These are phyloP conservation scores for Tanytarsus gracilentus DNA, from an alignment of 2,888 invertebrate genomes.

Conservation along the genomic window DNA sequence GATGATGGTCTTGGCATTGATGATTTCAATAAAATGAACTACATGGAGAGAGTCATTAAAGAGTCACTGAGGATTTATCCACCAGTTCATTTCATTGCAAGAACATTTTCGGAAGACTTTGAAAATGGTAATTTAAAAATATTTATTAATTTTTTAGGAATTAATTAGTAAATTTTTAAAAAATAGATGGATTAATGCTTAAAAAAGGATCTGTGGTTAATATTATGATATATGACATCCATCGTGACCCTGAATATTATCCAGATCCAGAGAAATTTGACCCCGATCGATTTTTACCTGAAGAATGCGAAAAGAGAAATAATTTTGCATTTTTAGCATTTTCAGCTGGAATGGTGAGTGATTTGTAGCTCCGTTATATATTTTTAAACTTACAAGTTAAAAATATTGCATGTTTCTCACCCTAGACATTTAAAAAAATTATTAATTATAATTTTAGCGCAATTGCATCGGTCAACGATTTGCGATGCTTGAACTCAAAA, in stretches of 20 bases:
- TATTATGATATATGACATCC: conserved; percentile 53
- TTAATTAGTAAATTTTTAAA: too few relatives aligned
- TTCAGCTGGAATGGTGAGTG: conserved; percentile 30
- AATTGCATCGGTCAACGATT: conserved; percentile 32
- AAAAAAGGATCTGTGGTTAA: conserved; percentile 37
- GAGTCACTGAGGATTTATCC: conserved; percentile 48
- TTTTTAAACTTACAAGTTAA: neutral
- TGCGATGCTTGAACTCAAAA: conserved; percentile 21
- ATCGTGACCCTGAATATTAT: conserved; percentile 31
- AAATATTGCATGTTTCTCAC: neutral
- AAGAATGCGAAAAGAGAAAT: conserved; percentile 30
- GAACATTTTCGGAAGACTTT: conserved; percentile 35
- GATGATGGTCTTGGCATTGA: neutral
- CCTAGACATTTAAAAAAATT: too few relatives aligned
- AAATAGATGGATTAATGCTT: conserved; percentile 36
- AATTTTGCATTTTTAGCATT: conserved; percentile 31
- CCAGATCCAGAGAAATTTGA: conserved; percentile 31
- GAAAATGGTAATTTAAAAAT: conserved; percentile 29
- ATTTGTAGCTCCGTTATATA: neutral
- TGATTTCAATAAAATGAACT: conserved; percentile 36
- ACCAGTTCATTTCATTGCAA: conserved; percentile 46
- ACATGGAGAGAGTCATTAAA: conserved; percentile 45
- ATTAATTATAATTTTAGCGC: conserved; percentile 21
- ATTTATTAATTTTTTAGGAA: too few relatives aligned
- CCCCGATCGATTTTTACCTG: conserved; percentile 31